phyloP scores from a whole-genome alignment of 2,888 invertebrate genomes.

The Diplazon laetatorius region DNA sequence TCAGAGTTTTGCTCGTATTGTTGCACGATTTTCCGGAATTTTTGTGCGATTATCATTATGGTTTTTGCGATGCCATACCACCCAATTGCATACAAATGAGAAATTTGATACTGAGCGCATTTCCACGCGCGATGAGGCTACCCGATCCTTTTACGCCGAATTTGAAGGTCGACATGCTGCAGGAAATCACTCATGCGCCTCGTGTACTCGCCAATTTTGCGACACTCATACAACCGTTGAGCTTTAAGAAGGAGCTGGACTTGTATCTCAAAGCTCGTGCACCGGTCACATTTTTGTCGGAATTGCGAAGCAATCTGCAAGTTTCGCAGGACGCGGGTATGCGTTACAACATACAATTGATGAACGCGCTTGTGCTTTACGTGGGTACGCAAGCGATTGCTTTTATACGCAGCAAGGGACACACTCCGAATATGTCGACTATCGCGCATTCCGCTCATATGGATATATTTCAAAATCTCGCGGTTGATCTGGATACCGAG shows the following conservation, averaged over 20 bases:
- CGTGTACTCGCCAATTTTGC: conserved; percentile 95
- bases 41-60: conserved; percentile 99
- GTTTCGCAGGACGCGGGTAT: conserved; percentile 94
- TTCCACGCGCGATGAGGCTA: conserved; percentile 98
- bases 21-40: conserved; percentile 99
- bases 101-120: conserved; percentile 98
- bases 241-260: conserved; percentile 98
- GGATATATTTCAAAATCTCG: conserved; percentile 99
- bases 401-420: conserved; percentile 94
- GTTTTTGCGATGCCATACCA: conserved; percentile 99
- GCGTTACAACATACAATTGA: conserved; percentile 96
- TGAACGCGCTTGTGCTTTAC: conserved; percentile 98
- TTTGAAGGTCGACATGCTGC: conserved; percentile 95
- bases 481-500: conserved; percentile 98
- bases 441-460: conserved; percentile 99
- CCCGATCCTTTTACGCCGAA: conserved; percentile 99
- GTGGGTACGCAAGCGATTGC: conserved; percentile 98
- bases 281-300: conserved; percentile 97
- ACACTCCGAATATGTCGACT: conserved; percentile 97
- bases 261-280: conserved; percentile 97
- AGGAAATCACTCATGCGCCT: conserved; percentile 94
- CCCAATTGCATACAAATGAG: conserved; percentile 99
- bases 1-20: conserved; percentile 96
- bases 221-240: conserved; percentile 92
- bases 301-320: conserved; percentile 95